Evolutionary conservation across 2,113 vertebrate species (phyloP), one percentile per base, ranked within the genome.

Genomic region (Capreolus pygargus): DNA sequence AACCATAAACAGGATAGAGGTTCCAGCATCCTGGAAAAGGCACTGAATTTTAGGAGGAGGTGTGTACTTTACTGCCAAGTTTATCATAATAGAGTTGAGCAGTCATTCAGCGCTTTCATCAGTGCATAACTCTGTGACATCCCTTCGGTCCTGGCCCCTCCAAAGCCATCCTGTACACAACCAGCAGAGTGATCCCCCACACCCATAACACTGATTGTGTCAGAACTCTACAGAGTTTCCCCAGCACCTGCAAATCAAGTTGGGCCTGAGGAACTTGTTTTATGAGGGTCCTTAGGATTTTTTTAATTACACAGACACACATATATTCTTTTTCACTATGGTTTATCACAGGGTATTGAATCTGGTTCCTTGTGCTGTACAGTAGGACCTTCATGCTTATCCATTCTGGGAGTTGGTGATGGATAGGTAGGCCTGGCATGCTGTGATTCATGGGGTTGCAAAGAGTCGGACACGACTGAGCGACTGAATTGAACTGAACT

Each of bases 61-160:
- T 95, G 8, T 91, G 33, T 67, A 64, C 93, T 95, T 94, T 91
- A 58, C 67, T 86, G 61, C 57, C 94, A 92, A 86, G 67, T 93
- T 94, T 96, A 96, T 97, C 67, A 27, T 97, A 95, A 89, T 93
- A 79, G 90, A 93, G 97, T 97, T 57, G 79, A 91, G 47, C 52
- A 90, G 39, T 60, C 86, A 50, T 67, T 94, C 78, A n/a, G 28
- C 39, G 39, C 30, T 89, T 82, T 86, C 67, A 76, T 89, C 89
- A 90, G 90, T 43, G 54, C 81, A 5, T 33, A 79, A 64, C 57
- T 85, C 93, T 7, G 4, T 27, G 45, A 33, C 55, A n/a, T 67
- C 25, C 58, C 23, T 86, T 67, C 6, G 21, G 13, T 43, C 21
- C 50, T 61, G 64, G 60, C 15, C 58, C 52, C 36, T 47, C 30